Evolutionary conservation across 1,140 invertebrate genomes (phyloP), one percentile per base, ranked within the genome.

Genomic region (Coelopa frigida): DNA sequence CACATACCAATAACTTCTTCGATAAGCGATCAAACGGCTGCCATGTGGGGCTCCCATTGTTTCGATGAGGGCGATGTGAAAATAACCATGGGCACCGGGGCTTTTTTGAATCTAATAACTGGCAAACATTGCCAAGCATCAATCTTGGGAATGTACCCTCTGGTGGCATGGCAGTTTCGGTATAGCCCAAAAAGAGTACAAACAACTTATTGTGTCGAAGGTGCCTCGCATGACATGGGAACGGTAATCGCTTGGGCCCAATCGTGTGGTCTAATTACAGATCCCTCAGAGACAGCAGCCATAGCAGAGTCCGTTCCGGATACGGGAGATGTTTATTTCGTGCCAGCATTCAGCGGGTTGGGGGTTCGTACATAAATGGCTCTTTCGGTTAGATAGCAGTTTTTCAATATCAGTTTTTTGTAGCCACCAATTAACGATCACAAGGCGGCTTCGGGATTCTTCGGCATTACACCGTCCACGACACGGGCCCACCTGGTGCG

Each of bases 61-160:
- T 92, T 88, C 61, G 65, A 80, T 1, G 70, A 74, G 3, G 89
- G 90, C 12, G 85, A 92, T 61, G 75, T 94, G 0, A 98, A 97
- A 64, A 71, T 94, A 14, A 97, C 94, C 0, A 77, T 98, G 72
- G 95, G 95, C 1, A 98, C 94, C 0, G 94, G 95, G 0, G 88
- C 86, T 1, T 98, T 99, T 67, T 67, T 98, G 1, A 82, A 96
- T 63, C 75, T 95, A 7, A 90, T 95, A 59, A 94, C 90, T 2
- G 89, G 87, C 2, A 54, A 51, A 5, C 68, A 77, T 24, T 82
- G 90, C 5, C 84, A 90, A 66, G 84, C 86, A 0, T 89, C 88
- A 18, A 67, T 89, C 5, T 72, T 74, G 26, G 85, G 85, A 1
- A 73, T 96, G 14, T 98, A 96, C 75, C 94, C 94, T 0, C 63